Evolutionary conservation across 2,797 vertebrate genomes (phyloP).

Genomic region (Erethizon dorsatum): DNA sequence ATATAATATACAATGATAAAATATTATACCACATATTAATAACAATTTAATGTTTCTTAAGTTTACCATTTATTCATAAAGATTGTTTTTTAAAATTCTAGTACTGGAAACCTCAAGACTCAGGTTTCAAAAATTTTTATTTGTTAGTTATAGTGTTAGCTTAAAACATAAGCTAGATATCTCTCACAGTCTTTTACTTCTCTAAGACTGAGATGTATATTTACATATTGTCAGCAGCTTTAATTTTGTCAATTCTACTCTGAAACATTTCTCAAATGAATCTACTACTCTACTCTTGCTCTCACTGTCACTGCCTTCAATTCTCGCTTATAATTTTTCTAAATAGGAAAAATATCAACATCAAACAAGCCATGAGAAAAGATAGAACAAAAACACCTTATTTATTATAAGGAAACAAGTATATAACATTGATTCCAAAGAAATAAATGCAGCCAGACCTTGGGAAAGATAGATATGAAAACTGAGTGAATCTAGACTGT

Average conservation of each 20-base stretch:
- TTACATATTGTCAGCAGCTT: background rate
- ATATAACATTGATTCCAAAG: background rate
- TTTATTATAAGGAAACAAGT: background rate
- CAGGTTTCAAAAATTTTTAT: background rate
- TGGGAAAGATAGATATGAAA: background rate
- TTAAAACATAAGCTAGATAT: background rate
- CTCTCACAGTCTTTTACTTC: background rate
- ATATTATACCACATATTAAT: background rate
- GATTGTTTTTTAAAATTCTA: background rate
- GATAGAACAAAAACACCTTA: background rate
- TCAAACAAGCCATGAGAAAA: background rate
- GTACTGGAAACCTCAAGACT: background rate
- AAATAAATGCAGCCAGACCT: background rate
- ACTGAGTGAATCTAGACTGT: background rate
- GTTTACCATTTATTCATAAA: background rate
- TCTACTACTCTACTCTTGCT: background rate
- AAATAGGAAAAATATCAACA: background rate
- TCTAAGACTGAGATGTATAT: background rate
- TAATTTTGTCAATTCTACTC: background rate
- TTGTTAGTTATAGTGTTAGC: background rate
- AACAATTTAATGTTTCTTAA: background rate
- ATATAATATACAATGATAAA: background rate
- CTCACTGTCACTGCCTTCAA: background rate
- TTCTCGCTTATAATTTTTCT: background rate
- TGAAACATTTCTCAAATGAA: conserved; percentile 13